Evolutionary conservation across 2,797 vertebrate genomes (phyloP), one percentile per base, ranked within the genome.

Genomic region (Octomys mimax): DNA sequence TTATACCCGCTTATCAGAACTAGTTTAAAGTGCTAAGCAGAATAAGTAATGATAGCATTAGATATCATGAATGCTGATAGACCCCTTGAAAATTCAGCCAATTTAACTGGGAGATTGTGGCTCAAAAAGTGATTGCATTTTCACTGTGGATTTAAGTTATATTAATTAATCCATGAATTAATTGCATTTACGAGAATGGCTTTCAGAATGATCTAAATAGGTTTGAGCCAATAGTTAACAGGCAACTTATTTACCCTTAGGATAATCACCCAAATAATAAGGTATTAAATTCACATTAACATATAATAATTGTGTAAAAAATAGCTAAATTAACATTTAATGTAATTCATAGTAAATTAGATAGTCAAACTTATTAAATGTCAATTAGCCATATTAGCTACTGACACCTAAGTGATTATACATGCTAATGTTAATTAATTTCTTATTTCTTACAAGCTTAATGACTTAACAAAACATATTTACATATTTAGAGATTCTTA

Each of bases 301-400:
- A 97, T 77, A 2, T 52, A 95, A 87, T 89, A 97, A 96, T 97
- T 96, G 86, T 96, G 71, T 95, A 96, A 98, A 96, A 85, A 98
- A 98, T 96, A 98, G 97, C 95, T 93, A 98, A 97, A 96, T 78
- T 97, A 97, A 92, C 80, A 97, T 97, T 98, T 98, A 97, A 96
- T 89, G 86, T 85, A 94, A 97, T 90, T 94, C 86, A 92, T 87
- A 86, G 54, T 85, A 95, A 98, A 96, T 92, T 77, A 94, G 92
- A 95, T 94, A 91, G 62, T 88, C 96, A 96, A 86, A 87, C 9
- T 87, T 97, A 97, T 94, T 96, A 96, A 89, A 94, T 97, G 92
- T 97, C 61, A 81, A 92, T 98, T 98, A 97, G 83, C 33, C 94
- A 54, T 92, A 31, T 87, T 92, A 96, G 95, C 49, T 97, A 96